A percentile compares a stretch with the other conserved stretches of the same genome.
phyloP scores from a whole-genome alignment of 2,113 vertebrate species.

The Chaetodon auriga region DNA sequence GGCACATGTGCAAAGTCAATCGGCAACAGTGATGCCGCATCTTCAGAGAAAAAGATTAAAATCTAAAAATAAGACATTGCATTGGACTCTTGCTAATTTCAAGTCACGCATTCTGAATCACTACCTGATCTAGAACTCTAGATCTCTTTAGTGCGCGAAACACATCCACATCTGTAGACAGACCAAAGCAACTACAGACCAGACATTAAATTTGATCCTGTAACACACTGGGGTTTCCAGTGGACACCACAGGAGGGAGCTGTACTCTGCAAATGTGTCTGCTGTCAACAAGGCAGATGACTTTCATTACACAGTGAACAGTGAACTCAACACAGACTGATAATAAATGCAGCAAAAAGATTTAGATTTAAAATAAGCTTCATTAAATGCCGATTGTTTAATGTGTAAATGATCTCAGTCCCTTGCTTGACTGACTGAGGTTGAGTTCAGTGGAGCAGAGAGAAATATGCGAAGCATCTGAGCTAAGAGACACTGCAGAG shows the following conservation, averaged over 20 bases:
- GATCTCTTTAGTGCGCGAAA: neutral
- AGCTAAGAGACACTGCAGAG: neutral
- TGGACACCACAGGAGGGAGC: slow-evolving; percentile 72
- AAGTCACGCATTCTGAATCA: neutral
- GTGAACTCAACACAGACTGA: neutral
- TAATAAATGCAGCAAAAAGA: neutral
- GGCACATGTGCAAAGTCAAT: neutral
- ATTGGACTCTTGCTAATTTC: neutral
- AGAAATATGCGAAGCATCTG: slow-evolving; percentile 18
- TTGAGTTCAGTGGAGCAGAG: slow-evolving; percentile 5
- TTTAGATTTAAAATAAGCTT: neutral
- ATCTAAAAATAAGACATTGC: neutral
- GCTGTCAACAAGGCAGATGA: neutral
- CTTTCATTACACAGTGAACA: neutral
- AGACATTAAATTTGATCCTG: neutral
- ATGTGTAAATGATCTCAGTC: neutral
- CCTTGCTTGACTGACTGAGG: neutral
- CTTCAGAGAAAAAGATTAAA: neutral
- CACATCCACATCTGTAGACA: neutral
- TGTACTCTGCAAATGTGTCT: slow-evolving; percentile 20
- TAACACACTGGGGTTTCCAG: neutral
- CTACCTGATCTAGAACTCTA: neutral
- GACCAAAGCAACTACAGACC: neutral
- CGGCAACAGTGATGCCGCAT: neutral
- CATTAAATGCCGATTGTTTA: neutral